These are phyloP conservation scores for Myrmecobius fasciatus DNA, from an alignment of 2,113 vertebrate genomes.

Conservation along the genomic window DNA sequence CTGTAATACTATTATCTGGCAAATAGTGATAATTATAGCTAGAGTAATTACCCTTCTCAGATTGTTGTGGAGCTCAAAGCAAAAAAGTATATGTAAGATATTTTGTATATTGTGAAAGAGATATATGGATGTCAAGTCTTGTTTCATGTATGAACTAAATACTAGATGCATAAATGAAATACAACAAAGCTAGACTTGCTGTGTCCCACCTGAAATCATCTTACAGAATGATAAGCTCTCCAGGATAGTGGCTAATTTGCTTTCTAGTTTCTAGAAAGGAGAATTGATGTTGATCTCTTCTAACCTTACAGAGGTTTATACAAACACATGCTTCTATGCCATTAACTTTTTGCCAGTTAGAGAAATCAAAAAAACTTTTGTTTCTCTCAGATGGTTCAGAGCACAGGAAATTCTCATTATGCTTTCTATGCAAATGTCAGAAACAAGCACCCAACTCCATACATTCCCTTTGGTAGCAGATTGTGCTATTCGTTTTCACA, in stretches of 20 bases:
- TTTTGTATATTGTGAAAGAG: neutral
- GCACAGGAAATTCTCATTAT: neutral
- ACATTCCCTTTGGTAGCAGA: neutral
- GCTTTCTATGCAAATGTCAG: conserved; percentile 1
- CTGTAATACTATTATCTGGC: neutral
- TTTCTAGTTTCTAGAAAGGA: neutral
- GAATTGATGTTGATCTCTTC: neutral
- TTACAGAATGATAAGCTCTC: neutral
- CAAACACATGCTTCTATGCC: neutral
- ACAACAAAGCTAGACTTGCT: neutral
- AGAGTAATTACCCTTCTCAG: neutral
- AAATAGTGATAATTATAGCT: neutral
- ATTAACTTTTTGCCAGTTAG: neutral
- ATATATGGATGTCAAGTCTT: neutral
- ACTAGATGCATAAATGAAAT: neutral
- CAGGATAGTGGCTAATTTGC: neutral
- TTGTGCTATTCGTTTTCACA: neutral
- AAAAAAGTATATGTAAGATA: neutral
- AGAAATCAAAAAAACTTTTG: neutral
- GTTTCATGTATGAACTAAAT: neutral
- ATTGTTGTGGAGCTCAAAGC: neutral
- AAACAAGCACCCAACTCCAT: neutral
- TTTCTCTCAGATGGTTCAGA: neutral
- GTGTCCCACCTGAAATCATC: neutral
- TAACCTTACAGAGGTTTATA: neutral